phyloP scores from a whole-genome alignment of 2,797 vertebrate species.

The Cynodonichthys magdalenae region DNA sequence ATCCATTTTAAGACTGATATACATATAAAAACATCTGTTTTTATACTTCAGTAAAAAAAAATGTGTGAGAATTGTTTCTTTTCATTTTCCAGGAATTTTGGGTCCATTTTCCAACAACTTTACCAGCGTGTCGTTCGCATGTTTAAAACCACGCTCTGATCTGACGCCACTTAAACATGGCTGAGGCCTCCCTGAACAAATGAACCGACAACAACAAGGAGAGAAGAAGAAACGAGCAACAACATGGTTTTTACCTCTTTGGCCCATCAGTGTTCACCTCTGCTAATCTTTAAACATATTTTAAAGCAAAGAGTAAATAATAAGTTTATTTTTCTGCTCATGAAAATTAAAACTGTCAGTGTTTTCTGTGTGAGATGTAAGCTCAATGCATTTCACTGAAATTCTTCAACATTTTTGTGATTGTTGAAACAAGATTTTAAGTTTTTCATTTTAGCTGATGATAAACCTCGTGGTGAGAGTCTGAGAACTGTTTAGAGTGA shows the following conservation, averaged over 20 bases:
- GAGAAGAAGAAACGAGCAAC: constrained; percentile 1
- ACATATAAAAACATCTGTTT: too few relatives aligned
- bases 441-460: too few relatives aligned
- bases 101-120: constrained; percentile 74
- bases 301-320: not conserved
- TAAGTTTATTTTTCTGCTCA: constrained; percentile 42
- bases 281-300: not conserved
- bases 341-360: constrained; percentile 13
- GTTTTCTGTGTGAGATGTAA: constrained; percentile 38
- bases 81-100: constrained; percentile 66
- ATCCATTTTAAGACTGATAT: too few relatives aligned
- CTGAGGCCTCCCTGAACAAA: constrained; percentile 5
- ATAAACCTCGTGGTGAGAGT: too few relatives aligned
- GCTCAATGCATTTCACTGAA: not conserved
- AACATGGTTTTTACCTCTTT: not conserved
- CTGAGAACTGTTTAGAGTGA: too few relatives aligned
- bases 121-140: constrained; percentile 74
- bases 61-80: not conserved
- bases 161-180: not conserved
- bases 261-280: not conserved
- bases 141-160: constrained; percentile 71
- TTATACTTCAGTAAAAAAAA: too few relatives aligned
- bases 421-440: not conserved
- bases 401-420: not conserved
- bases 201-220: constrained; percentile 4